Conservation (phyloP, 2,113 vertebrate genomes). For the Erythrocercus mccallii region DNA sequence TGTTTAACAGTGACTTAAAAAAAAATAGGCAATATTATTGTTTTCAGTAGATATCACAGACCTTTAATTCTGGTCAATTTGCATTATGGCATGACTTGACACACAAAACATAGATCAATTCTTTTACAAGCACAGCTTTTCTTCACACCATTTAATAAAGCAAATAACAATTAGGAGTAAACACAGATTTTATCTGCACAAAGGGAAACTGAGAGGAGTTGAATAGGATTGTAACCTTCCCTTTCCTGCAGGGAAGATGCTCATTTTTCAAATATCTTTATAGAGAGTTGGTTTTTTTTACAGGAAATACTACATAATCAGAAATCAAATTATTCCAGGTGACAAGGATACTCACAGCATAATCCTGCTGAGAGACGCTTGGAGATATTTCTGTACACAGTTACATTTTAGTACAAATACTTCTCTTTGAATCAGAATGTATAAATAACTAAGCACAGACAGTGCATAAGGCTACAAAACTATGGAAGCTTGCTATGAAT, state of each 20-base stretch:
- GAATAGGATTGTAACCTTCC: background rate
- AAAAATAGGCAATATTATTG: background rate
- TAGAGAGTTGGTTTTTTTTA: background rate
- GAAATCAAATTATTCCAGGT: background rate
- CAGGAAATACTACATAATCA: background rate
- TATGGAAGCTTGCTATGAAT: background rate
- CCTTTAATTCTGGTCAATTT: background rate
- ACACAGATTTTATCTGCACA: background rate
- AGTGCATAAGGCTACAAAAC: background rate
- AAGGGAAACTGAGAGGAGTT: background rate
- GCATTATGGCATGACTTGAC: background rate
- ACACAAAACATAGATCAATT: background rate
- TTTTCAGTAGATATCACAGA: background rate
- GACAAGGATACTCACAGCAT: background rate
- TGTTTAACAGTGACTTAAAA: background rate
- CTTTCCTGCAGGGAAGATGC: background rate
- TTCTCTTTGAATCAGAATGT: background rate
- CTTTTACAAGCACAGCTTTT: background rate
- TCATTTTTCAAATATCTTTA: background rate
- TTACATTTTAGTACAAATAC: background rate
- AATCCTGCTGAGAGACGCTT: background rate
- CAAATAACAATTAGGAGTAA: background rate
- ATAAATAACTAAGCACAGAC: background rate
- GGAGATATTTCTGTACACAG: background rate
- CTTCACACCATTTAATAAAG: background rate